Base-by-base conservation (phyloP, 2,113 vertebrate genomes). In the Pterocles orientalis region DNA sequence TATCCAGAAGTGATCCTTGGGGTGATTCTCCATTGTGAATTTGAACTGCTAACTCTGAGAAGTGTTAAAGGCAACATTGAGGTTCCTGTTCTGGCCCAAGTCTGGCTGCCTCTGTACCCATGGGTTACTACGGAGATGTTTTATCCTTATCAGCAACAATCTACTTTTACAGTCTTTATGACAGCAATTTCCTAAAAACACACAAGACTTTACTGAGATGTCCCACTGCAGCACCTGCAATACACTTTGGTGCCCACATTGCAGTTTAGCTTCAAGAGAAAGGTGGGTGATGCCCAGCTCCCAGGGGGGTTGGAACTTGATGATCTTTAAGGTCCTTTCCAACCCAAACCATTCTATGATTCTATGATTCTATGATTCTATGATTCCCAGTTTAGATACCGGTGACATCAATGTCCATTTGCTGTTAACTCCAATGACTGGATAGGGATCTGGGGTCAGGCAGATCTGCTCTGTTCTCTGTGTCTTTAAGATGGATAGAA, bases 51-150 rank as follows among this genome's bases (percentile, higher is more conserved):
- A n/a, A 43, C 41, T 94, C 6, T 1, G 29, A 69, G 50, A 41
- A 73, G 2, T 20, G 8, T 51, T 64, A 21, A 84, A 51, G 28
- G 17, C 39, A 56, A 81, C 0, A 0, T 2, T 7, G 36, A 73
- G 10, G 56, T 66, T 48, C n/a, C 68, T 86, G 14, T 51, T 70
- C 60, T 82, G 64, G 15, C 25, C 58, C n/a, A 66, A 25, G 45
- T 23, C 62, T 73, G 36, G 12, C 58, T 78, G 50, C 17, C 25
- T 3, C 31, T 4, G 1, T 28, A 25, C 8, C 50, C 45, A 36
- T 15, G 43, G 61, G 36, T 75, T 64, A 58, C 65, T 48, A 61
- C 43, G 36, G 48, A 64, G 18, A 14, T 14, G 43, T 56, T 92
- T 90, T 51, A 60, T 50, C 47, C 14, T 77, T 92, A 88, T 43